Evolutionary conservation across 1,140 invertebrate species (phyloP).

Genomic region (Diuraphis noxia): DNA sequence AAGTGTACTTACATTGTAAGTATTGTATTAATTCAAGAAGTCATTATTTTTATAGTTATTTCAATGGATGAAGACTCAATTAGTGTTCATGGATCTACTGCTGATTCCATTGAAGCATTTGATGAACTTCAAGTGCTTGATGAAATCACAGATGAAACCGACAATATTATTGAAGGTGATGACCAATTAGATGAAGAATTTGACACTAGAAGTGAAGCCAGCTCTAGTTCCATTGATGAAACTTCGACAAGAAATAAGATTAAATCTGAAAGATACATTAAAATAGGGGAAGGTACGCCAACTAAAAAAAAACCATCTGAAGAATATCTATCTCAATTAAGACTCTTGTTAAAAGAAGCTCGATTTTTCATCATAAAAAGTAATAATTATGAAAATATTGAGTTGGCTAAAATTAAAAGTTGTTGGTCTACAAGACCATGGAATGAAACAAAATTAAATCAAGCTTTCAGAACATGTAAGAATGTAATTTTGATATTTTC

Average conservation of each 20-base stretch:
- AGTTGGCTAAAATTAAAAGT: conserved; percentile 89
- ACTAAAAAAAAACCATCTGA: conserved; percentile 68
- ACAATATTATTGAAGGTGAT: conserved; percentile 55
- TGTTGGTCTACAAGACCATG: conserved; percentile 97
- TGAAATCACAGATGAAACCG: conserved; percentile 44
- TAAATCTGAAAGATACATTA: conserved; percentile 63
- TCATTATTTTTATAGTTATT: conserved; percentile 30
- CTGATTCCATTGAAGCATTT: conserved; percentile 44
- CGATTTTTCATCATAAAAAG: conserved; percentile 97
- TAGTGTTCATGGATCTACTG: conserved; percentile 50
- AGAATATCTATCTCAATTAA: conserved; percentile 86
- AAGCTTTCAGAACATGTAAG: conserved; percentile 86
- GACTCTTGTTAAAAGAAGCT: conserved; percentile 92
- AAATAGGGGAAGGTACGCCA: conserved; percentile 57
- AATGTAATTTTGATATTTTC: conserved; percentile 97
- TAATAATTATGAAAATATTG: conserved; percentile 96
- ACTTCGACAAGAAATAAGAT: conserved; percentile 73
- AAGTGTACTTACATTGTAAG: neutral
- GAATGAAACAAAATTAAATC: conserved; percentile 95
- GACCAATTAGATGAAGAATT: conserved; percentile 59
- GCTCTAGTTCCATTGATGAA: conserved; percentile 67
- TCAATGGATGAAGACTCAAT: conserved; percentile 50
- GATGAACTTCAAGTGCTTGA: conserved; percentile 44
- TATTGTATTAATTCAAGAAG: neutral
- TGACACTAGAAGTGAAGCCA: conserved; percentile 78